A percentile compares a stretch with the other conserved stretches of the same genome.
Evolutionary conservation across 2,888 invertebrate genomes (phyloP).

Genomic region (Drosophila heteroneura): DNA sequence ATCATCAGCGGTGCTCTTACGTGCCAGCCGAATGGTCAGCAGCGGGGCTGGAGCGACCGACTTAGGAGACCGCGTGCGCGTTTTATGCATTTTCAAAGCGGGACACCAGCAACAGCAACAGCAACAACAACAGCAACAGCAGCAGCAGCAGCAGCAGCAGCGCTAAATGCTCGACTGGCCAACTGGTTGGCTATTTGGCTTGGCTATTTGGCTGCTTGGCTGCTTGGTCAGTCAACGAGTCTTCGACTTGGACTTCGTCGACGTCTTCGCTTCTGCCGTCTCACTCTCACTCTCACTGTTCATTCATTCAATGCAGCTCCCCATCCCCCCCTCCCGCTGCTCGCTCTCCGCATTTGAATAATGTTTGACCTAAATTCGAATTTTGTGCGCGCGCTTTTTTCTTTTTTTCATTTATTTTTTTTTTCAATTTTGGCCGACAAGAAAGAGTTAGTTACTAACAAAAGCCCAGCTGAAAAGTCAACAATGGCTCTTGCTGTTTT

Average conservation of each 20-base stretch:
- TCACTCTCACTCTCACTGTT: slow-evolving; percentile 77
- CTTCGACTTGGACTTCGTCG: slow-evolving; percentile 23
- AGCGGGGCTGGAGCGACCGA: slow-evolving; percentile 73
- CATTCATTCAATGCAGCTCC: slow-evolving; percentile 60
- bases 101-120: slow-evolving; percentile 44
- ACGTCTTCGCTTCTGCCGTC: slow-evolving; percentile 47
- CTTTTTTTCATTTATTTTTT: neutral
- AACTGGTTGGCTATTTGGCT: slow-evolving; percentile 62
- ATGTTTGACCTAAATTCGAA: slow-evolving; percentile 75
- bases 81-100: slow-evolving; percentile 78
- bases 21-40: slow-evolving; percentile 79
- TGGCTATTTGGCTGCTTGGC: slow-evolving; percentile 14
- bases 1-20: slow-evolving; percentile 75
- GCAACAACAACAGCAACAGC: slow-evolving; percentile 23
- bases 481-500: slow-evolving; percentile 54
- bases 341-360: slow-evolving; percentile 65
- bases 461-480: slow-evolving; percentile 71
- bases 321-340: neutral
- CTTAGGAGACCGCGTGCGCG: slow-evolving; percentile 73
- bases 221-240: slow-evolving; percentile 62
- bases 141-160: slow-evolving; percentile 24
- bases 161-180: slow-evolving; percentile 72
- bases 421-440: slow-evolving; percentile 50
- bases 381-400: slow-evolving; percentile 64
- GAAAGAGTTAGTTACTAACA: slow-evolving; percentile 75